These are phyloP conservation scores for Hybos culiciformis DNA, from an alignment of 2,888 invertebrate genomes.

Conservation along the genomic window DNA sequence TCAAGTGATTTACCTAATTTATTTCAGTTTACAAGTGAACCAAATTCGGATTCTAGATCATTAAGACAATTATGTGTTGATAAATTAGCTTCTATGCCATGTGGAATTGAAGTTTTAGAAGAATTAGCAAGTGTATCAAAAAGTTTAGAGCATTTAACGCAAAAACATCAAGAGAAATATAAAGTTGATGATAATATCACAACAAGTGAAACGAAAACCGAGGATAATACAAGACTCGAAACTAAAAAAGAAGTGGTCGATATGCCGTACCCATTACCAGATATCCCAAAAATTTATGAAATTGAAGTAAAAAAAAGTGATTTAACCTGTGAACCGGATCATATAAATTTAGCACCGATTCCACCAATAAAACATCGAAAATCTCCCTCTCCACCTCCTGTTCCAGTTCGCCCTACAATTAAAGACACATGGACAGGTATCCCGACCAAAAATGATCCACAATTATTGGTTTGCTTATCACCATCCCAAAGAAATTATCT, in stretches of 20 bases:
- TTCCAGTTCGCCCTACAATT: constrained; percentile 10
- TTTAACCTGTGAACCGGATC: neutral
- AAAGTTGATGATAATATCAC: no score
- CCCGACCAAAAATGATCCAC: constrained; percentile 45
- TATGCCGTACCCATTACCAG: constrained; percentile 40
- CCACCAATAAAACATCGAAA: neutral
- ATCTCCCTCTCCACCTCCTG: neutral
- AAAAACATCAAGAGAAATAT: constrained; percentile 9
- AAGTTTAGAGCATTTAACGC: constrained; percentile 21
- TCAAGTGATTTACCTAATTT: no score
- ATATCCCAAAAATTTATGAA: constrained; percentile 37
- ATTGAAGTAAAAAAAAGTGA: constrained; percentile 30
- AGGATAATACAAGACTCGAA: constrained; percentile 6
- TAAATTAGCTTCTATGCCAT: constrained; percentile 51
- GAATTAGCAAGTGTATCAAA: constrained; percentile 52
- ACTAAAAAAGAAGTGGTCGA: no score
- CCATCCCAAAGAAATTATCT: constrained; percentile 53
- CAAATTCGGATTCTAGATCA: constrained; percentile 38
- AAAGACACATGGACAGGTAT: constrained; percentile 46
- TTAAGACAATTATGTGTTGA: constrained; percentile 52
- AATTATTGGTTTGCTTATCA: constrained; percentile 52
- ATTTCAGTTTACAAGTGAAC: no score
- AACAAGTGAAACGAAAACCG: constrained; percentile 6
- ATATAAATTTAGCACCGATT: neutral
- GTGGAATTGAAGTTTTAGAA: constrained; percentile 52